Evolutionary conservation across 2,797 vertebrate genomes (phyloP).

Genomic region (Podarcis lilfordi): DNA sequence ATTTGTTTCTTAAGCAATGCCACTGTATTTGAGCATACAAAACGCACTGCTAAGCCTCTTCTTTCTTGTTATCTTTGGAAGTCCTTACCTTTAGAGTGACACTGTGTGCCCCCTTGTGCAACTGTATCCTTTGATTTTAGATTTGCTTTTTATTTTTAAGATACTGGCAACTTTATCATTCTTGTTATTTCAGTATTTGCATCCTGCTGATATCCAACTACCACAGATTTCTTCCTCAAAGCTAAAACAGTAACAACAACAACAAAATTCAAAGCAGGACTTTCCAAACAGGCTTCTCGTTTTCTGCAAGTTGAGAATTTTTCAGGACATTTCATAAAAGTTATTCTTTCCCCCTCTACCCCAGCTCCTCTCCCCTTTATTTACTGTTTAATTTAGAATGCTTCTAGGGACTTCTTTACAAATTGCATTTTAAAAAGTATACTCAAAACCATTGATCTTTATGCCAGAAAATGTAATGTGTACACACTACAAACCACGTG

Average conservation of each 20-base stretch:
- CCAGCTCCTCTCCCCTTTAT: not conserved
- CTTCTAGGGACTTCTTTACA: not conserved
- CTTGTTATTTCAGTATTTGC: not conserved
- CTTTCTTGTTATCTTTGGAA: not conserved
- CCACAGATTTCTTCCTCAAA: not conserved
- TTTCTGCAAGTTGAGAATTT: not conserved
- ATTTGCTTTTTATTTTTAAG: not conserved
- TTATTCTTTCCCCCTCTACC: not conserved
- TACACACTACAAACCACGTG: too few relatives aligned
- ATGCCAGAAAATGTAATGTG: not conserved
- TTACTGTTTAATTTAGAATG: not conserved
- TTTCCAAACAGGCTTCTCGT: not conserved
- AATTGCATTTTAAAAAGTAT: not conserved
- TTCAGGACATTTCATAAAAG: not conserved
- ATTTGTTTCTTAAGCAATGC: conserved; percentile 6
- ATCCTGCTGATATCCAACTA: not conserved
- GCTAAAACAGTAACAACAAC: not conserved
- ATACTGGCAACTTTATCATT: accelerated
- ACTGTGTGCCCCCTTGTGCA: accelerated
- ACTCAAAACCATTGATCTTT: not conserved
- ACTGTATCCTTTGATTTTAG: not conserved
- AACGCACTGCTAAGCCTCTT: not conserved
- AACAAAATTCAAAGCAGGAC: not conserved
- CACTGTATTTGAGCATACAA: not conserved
- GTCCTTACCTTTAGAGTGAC: accelerated